Percentiles rank a stretch among this genome's conserved stretches.
Conservation (phyloP, 2,888 invertebrate species). For the Pomacea canaliculata region DNA sequence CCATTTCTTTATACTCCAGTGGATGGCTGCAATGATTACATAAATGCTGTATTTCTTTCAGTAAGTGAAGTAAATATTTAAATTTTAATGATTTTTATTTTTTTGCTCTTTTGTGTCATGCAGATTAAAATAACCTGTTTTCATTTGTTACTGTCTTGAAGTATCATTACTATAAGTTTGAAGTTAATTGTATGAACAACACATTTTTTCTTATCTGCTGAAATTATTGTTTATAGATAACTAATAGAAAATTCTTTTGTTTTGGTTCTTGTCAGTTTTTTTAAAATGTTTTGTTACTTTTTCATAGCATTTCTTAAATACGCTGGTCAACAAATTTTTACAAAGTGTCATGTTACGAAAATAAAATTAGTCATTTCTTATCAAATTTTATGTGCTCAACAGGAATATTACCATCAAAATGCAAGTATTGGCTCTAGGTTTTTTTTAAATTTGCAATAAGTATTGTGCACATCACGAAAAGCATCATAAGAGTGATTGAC, state of each 20-base stretch:
- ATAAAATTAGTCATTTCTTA: too few species aligned
- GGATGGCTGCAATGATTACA: slow-evolving; percentile 62
- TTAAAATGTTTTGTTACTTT: background rate
- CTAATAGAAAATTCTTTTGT: too few species aligned
- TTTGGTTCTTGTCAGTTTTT: too few species aligned
- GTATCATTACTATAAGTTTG: background rate
- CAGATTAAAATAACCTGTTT: background rate
- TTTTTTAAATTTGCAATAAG: too few species aligned
- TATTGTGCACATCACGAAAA: too few species aligned
- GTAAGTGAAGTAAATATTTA: slow-evolving; percentile 44
- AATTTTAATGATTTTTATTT: background rate
- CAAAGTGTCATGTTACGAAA: too few species aligned
- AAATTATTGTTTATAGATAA: too few species aligned
- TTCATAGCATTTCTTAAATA: background rate
- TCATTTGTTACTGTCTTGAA: background rate
- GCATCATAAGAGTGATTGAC: too few species aligned
- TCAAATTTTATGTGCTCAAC: too few species aligned
- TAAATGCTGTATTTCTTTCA: slow-evolving; percentile 63
- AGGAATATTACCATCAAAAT: too few species aligned
- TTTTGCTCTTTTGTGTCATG: background rate
- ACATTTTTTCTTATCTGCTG: background rate
- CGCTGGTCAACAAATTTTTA: too few species aligned
- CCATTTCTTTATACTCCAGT: slow-evolving; percentile 61
- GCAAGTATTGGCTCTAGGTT: too few species aligned
- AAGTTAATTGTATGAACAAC: background rate